Evolutionary conservation across 2,113 vertebrate genomes (phyloP).

Genomic region (Panurus biarmicus): DNA sequence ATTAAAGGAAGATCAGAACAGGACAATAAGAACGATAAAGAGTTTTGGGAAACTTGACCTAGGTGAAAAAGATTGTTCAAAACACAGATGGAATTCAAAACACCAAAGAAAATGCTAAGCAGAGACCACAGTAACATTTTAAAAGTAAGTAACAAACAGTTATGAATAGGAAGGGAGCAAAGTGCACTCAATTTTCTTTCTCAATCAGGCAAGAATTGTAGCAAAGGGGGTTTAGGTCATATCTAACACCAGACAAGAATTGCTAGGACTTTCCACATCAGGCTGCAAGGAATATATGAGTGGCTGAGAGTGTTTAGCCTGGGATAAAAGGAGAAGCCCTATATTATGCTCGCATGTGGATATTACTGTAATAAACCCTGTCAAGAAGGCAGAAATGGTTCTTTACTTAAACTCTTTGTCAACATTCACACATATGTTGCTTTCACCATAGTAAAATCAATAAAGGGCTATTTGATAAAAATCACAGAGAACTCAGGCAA

Average conservation of each 20-base stretch:
- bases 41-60: background rate
- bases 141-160: background rate
- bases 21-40: background rate
- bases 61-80: background rate
- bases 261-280: background rate
- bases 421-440: background rate
- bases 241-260: background rate
- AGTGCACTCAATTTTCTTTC: background rate
- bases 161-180: background rate
- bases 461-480: background rate
- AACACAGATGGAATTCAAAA: background rate
- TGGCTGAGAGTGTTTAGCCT: background rate
- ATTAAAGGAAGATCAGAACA: background rate
- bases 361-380: background rate
- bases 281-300: background rate
- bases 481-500: background rate
- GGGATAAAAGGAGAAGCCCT: background rate
- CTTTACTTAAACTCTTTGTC: background rate
- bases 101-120: background rate
- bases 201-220: background rate
- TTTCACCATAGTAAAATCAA: background rate
- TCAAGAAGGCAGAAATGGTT: background rate
- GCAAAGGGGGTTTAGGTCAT: background rate
- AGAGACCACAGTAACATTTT: background rate
- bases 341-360: background rate